phyloP scores from a whole-genome alignment of 2,113 vertebrate species.

The Corydoras sp. region DNA sequence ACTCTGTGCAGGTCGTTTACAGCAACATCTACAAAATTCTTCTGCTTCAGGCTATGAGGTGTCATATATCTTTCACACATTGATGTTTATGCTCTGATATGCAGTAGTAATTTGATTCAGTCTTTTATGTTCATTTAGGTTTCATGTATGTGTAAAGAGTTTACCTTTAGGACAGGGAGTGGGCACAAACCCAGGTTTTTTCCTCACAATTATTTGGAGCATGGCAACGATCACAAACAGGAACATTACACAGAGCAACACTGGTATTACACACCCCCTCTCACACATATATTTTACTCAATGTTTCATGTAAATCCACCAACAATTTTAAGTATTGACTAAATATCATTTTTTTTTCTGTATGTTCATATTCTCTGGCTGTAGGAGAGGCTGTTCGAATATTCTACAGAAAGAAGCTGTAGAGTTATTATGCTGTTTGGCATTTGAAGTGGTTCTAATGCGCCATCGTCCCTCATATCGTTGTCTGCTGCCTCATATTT shows the following conservation, averaged over 20 bases:
- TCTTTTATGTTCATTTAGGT: constrained; percentile 60
- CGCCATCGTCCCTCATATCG: constrained; percentile 51
- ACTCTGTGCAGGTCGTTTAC: constrained; percentile 72
- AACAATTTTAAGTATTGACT: no score
- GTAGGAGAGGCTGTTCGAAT: background rate
- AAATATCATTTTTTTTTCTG: background rate
- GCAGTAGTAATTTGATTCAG: no score
- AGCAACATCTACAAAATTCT: constrained; percentile 82
- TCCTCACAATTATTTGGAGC: constrained; percentile 73
- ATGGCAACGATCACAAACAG: constrained; percentile 54
- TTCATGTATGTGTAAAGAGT: constrained; percentile 80
- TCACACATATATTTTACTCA: background rate
- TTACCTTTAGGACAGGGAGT: constrained; percentile 78
- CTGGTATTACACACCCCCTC: constrained; percentile 60
- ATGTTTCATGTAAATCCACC: no score
- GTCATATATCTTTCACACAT: background rate
- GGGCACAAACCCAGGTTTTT: constrained; percentile 73
- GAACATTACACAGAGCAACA: constrained; percentile 69
- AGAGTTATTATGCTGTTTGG: constrained; percentile 63
- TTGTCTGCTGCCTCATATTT: constrained; percentile 51
- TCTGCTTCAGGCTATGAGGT: constrained; percentile 91
- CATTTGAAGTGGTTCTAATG: constrained; percentile 55
- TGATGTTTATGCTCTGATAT: no score
- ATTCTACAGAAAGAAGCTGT: constrained; percentile 59
- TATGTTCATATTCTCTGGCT: background rate